Conservation (phyloP, 2,113 vertebrate species). For the Malurus alboscapulatus region DNA sequence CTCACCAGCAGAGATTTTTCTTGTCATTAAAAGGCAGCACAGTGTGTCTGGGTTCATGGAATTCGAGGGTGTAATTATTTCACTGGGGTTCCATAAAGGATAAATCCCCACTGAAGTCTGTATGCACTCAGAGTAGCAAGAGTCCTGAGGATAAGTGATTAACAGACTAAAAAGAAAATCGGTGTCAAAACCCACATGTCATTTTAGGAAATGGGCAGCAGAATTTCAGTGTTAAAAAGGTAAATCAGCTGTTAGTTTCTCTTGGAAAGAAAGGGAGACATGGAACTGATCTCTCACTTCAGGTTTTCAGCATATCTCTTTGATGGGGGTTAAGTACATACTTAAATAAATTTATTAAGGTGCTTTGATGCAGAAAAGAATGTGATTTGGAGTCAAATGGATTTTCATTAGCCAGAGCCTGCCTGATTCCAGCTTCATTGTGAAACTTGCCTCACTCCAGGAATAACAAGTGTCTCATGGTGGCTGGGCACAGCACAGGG, state of each 20-base stretch:
- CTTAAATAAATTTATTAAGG: background rate
- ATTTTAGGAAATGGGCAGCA: background rate
- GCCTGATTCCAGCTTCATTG: background rate
- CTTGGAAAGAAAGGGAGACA: background rate
- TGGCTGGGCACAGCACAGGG: background rate
- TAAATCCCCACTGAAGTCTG: background rate
- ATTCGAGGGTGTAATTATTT: background rate
- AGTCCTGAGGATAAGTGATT: background rate
- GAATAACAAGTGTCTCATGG: background rate
- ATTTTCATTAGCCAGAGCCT: background rate
- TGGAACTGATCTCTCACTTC: background rate
- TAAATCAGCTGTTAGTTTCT: background rate
- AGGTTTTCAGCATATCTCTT: background rate
- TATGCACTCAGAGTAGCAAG: background rate
- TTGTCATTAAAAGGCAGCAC: background rate
- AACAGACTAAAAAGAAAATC: background rate
- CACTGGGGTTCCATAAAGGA: background rate
- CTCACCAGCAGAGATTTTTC: background rate
- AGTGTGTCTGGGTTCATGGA: background rate
- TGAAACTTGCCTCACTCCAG: background rate
- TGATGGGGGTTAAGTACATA: background rate
- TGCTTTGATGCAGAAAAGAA: background rate
- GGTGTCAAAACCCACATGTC: background rate
- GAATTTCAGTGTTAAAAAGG: background rate
- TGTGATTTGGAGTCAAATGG: background rate